Base-by-base conservation (phyloP, 2,888 invertebrate genomes). In the Malacosoma neustria region DNA sequence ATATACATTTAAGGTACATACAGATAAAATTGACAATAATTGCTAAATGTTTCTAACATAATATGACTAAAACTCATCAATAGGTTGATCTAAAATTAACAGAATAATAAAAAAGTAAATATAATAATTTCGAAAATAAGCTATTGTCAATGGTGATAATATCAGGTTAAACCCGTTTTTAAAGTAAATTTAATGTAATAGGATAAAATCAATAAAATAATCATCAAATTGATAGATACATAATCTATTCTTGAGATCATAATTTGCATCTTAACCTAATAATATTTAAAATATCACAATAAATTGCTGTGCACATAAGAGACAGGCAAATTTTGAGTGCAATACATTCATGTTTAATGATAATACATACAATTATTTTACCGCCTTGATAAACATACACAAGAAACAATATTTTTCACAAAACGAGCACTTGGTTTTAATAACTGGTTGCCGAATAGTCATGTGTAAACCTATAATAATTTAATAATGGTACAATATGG, bases 241-340 rank as follows among this genome's bases (percentile, higher is more conserved):
- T 72, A 80, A 69, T 74, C 69, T 77, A 77, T 71, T 64, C 63
- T 62, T 64, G 70, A 81, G 72, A 80, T 74, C 71, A 68, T 75
- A 68, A 69, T 72, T 75, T 74, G 77, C 71, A 61, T 64, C 82
- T 82, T 85, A 84, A 61, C 64, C 81, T 84, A 82, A 22, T 66
- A 74, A 69, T 81, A 75, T 81, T 81, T 76, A 84, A 85, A 86
- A 86, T 86, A 87, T 87, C 85, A 87, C 85, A 86, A 84, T 86
- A 82, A 87, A 86, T 85, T 85, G 74, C 76, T 73, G 87, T 87
- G 87, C 87, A 82, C 74, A 82, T 84, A 86, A 77, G 77, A 81
- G 84, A 87, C 84, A 82, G 85, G 85, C 85, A 84, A 86, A 84
- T 76, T 72, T 85, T 77, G 62, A 76, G 87, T 87, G 87, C 87